These are phyloP conservation scores for Sarcophaga carnaria DNA, from an alignment of 2,888 invertebrate species.

Conservation along the genomic window DNA sequence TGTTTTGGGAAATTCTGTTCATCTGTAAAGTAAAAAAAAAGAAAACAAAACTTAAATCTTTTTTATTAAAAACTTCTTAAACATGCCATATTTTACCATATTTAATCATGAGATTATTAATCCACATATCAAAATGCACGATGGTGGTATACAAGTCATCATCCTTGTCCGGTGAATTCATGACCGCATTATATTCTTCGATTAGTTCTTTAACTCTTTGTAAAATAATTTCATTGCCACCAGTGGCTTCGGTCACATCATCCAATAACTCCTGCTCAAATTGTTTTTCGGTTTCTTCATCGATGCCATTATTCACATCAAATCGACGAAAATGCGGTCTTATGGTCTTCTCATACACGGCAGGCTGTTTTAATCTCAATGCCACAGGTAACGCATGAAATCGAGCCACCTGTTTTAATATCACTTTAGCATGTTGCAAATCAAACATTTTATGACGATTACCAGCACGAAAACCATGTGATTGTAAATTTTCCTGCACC, in stretches of 20 bases:
- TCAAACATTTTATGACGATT: slow-evolving; percentile 83
- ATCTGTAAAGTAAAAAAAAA: slow-evolving; percentile 67
- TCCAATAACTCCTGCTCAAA: slow-evolving; percentile 64
- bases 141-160: slow-evolving; percentile 83
- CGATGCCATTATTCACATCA: slow-evolving; percentile 71
- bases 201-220: slow-evolving; percentile 72
- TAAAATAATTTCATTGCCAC: slow-evolving; percentile 68
- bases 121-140: slow-evolving; percentile 85
- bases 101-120: slow-evolving; percentile 84
- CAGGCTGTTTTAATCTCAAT: slow-evolving; percentile 82
- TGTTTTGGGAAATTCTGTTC: slow-evolving; percentile 79
- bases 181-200: slow-evolving; percentile 70
- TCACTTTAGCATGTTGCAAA: slow-evolving; percentile 81
- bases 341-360: slow-evolving; percentile 81
- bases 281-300: slow-evolving; percentile 23
- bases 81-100: slow-evolving; percentile 76
- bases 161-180: slow-evolving; percentile 71
- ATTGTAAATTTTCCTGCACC: slow-evolving; percentile 84
- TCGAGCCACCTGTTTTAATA: slow-evolving; percentile 83
- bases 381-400: slow-evolving; percentile 85
- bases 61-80: not conserved
- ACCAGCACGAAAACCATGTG: slow-evolving; percentile 82
- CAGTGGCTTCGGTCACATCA: slow-evolving; percentile 70
- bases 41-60: too few species aligned
- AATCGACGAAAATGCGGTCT: slow-evolving; percentile 79